Evolutionary conservation across 2,797 vertebrate genomes (phyloP), one percentile per base, ranked within the genome.

Genomic region (Clamator glandarius): DNA sequence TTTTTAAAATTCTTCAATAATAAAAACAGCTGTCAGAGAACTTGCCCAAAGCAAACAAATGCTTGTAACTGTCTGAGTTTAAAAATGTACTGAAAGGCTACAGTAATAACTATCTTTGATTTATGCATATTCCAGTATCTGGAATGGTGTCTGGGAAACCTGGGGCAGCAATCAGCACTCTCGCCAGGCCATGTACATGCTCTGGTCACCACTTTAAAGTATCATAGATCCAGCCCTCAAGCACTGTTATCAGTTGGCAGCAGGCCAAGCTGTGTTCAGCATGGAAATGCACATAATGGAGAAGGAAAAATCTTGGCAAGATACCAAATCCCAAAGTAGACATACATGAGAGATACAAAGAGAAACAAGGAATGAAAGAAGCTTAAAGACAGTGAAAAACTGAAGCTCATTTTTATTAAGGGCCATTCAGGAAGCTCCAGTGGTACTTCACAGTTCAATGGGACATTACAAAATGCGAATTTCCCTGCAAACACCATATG

Each of bases 241-340:
- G 52, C 36, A 66, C 11, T 0, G 0, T 48, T 39, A 25, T 29
- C 0, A 0, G 3, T 4, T 41, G 26, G 36, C 33, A 54, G 7
- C 16, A 31, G 15, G 35, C 24, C 41, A 21, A 63, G 18, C 50
- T 68, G 21, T 29, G 24, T 59, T 68, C 24, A 44, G 31, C 24
- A 42, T 3, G 12, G 70, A 72, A 77, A 68, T 12, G 8, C 15
- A 52, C 17, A 4, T 31, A 31, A 58, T 0, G 3, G 12, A 41
- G 25, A 11, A 84, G n/a, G 29, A 81, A 87, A 57, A 18, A 29
- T 39, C 51, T 28, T 54, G n/a, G 35, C 0, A 1, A 81, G 41
- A 76, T 19, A 21, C 25, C 44, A 77, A 31, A 63, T 7, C 12
- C 21, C 3, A 1, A 41, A 24, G 35, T 54, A 63, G 73, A 41